Evolutionary conservation across 2,113 vertebrate genomes (phyloP).

Genomic region (Tautogolabrus adspersus): DNA sequence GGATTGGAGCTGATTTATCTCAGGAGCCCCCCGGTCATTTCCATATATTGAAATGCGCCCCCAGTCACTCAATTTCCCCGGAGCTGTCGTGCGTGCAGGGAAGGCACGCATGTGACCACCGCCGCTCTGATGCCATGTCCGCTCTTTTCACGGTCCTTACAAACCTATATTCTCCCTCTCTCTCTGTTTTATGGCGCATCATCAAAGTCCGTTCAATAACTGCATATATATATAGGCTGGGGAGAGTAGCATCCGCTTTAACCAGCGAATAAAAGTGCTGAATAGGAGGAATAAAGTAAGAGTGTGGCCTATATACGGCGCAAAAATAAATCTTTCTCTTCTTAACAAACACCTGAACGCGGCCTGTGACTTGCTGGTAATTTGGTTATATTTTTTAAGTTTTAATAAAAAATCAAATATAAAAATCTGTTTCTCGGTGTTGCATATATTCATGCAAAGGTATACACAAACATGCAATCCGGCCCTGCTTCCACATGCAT

Average conservation of each 20-base stretch:
- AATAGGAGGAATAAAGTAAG: constrained; percentile 49
- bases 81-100: constrained; percentile 79
- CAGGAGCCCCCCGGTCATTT: constrained; percentile 87
- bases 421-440: background rate
- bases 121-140: constrained; percentile 40
- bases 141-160: constrained; percentile 34
- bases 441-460: background rate
- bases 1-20: constrained; percentile 86
- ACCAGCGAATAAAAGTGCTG: constrained; percentile 54
- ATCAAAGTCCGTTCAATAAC: constrained; percentile 28
- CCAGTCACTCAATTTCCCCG: constrained; percentile 87
- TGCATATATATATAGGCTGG: constrained; percentile 27
- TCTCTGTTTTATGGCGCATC: constrained; percentile 16
- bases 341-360: constrained; percentile 21
- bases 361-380: constrained; percentile 5
- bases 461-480: background rate
- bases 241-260: constrained; percentile 10
- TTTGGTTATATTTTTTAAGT: background rate
- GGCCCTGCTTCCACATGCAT: constrained; percentile 1
- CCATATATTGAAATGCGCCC: constrained; percentile 89
- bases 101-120: constrained; percentile 80
- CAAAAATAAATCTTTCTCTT: background rate
- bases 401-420: constrained; percentile 7
- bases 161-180: background rate
- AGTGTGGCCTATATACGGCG: constrained; percentile 46